Evolutionary conservation across 2,113 vertebrate species (phyloP).

Genomic region (Numida meleagris): DNA sequence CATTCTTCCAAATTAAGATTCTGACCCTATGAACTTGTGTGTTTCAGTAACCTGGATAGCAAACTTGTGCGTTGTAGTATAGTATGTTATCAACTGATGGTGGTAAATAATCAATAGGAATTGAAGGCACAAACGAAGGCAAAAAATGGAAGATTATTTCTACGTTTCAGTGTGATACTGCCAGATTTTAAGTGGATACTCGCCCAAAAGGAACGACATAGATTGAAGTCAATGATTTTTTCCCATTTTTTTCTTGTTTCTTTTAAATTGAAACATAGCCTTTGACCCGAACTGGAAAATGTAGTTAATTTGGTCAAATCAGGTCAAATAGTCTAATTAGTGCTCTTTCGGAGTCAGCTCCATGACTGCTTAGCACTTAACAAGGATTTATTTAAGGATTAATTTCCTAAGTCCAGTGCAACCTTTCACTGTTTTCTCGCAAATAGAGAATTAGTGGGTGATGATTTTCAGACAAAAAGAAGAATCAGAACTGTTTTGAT

Average conservation of each 20-base stretch:
- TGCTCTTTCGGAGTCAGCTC: neutral
- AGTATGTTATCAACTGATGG: neutral
- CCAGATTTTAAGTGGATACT: neutral
- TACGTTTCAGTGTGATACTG: neutral
- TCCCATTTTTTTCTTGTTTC: neutral
- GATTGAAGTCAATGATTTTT: neutral
- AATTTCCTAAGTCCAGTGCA: neutral
- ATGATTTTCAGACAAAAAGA: neutral
- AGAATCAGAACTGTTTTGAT: neutral
- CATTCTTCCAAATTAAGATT: neutral
- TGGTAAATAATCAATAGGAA: neutral
- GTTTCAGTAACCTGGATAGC: neutral
- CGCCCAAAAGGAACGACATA: neutral
- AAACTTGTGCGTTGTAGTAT: neutral
- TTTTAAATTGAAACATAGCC: neutral
- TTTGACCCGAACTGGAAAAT: neutral
- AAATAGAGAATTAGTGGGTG: neutral
- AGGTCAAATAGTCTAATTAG: accelerated
- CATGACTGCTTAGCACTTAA: neutral
- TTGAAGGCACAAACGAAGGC: neutral
- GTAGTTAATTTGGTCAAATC: neutral
- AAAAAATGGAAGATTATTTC: neutral
- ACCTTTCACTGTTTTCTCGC: neutral
- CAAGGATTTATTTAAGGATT: neutral
- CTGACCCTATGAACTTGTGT: neutral